phyloP scores from a whole-genome alignment of 2,888 invertebrate species.

The Deilephila elpenor region DNA sequence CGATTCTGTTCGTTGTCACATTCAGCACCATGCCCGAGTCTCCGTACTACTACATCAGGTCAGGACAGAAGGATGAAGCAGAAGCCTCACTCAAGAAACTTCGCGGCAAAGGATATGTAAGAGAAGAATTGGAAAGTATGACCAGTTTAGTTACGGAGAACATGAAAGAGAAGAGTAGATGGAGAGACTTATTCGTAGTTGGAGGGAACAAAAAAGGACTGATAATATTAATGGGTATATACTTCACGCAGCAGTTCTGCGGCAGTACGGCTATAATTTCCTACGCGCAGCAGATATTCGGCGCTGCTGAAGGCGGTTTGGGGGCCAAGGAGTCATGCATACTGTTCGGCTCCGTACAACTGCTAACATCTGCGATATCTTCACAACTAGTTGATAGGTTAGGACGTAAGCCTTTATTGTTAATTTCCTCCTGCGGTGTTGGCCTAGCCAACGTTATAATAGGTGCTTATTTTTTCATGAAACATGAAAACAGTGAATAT shows the following conservation, averaged over 20 bases:
- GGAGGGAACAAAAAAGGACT: conserved; percentile 84
- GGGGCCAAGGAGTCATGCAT: conserved; percentile 81
- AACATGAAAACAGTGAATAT: conserved; percentile 74
- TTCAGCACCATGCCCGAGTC: conserved; percentile 88
- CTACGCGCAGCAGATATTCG: conserved; percentile 86
- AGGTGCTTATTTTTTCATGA: conserved; percentile 84
- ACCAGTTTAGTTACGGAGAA: conserved; percentile 80
- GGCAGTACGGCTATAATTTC: conserved; percentile 85
- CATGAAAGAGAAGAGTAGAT: conserved; percentile 78
- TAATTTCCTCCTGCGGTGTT: conserved; percentile 84
- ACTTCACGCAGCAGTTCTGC: conserved; percentile 86
- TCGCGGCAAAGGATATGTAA: conserved; percentile 81
- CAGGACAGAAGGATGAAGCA: conserved; percentile 80
- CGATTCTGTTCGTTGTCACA: conserved; percentile 82
- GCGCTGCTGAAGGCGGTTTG: conserved; percentile 76
- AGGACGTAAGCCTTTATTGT: conserved; percentile 85
- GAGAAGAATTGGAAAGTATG: conserved; percentile 83
- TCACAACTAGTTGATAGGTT: conserved; percentile 85
- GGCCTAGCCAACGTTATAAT: conserved; percentile 81
- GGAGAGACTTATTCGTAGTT: conserved; percentile 76
- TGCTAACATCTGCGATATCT: conserved; percentile 83
- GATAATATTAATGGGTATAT: conserved; percentile 84
- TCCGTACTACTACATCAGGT: conserved; percentile 84
- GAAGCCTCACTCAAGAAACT: conserved; percentile 83
- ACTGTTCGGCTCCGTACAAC: conserved; percentile 80